A percentile compares a stretch with the other conserved stretches of the same genome.
Evolutionary conservation across 2,113 vertebrate genomes (phyloP).

Genomic region (Albula goreensis): DNA sequence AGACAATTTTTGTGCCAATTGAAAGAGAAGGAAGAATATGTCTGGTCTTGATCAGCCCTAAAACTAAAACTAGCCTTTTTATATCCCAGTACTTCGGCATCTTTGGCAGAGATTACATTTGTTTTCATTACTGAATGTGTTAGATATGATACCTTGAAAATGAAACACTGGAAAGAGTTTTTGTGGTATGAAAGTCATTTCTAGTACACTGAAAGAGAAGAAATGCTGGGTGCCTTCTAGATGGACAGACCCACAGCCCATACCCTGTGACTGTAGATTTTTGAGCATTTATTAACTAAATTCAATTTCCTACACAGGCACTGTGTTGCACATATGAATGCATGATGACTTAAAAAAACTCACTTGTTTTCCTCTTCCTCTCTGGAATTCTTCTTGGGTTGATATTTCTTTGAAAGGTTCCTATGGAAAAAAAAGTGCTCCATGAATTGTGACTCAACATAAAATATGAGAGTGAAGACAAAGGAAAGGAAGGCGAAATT

Average conservation of each 20-base stretch:
- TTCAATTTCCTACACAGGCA: neutral
- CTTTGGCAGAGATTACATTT: neutral
- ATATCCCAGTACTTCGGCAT: neutral
- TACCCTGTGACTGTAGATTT: neutral
- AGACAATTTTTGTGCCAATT: neutral
- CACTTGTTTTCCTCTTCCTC: constrained; percentile 96
- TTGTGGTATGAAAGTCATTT: too few relatives aligned
- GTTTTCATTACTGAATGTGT: neutral
- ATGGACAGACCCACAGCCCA: neutral
- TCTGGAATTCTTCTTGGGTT: constrained; percentile 94
- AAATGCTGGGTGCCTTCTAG: too few relatives aligned
- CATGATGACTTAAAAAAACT: constrained; percentile 33
- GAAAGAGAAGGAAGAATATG: neutral
- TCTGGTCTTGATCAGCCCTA: neutral
- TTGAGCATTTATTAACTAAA: neutral
- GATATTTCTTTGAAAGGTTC: constrained; percentile 98
- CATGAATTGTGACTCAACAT: neutral
- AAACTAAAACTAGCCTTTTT: neutral
- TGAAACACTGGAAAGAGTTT: neutral
- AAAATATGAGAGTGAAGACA: neutral
- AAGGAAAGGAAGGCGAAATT: neutral
- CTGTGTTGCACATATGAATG: neutral
- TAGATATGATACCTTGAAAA: neutral
- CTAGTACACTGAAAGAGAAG: too few relatives aligned
- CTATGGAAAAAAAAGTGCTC: constrained; percentile 59